Conservation (phyloP, 2,888 invertebrate species). For the Ypsolopha scabrella region DNA sequence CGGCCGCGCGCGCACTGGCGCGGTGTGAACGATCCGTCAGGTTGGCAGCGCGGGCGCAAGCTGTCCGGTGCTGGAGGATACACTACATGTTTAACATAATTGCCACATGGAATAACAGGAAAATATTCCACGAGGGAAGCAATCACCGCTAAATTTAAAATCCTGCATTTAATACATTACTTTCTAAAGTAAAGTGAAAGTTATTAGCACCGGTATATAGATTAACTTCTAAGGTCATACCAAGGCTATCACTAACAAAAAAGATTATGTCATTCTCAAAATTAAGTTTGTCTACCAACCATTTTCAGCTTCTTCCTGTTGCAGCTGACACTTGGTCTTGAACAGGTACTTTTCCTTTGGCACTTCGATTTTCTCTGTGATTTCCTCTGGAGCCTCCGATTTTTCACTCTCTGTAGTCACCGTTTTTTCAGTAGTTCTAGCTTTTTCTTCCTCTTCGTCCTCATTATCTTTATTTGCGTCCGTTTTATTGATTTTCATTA, state of each 20-base stretch:
- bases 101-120: too few relatives aligned
- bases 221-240: too few relatives aligned
- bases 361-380: constrained; percentile 30
- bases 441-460: constrained; percentile 18
- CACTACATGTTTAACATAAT: too few relatives aligned
- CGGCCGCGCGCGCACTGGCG: constrained; percentile 78
- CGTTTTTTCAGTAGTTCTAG: constrained; percentile 13
- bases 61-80: constrained; percentile 33
- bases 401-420: constrained; percentile 39
- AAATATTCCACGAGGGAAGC: too few relatives aligned
- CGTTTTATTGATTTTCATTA: background rate
- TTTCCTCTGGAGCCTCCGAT: constrained; percentile 42
- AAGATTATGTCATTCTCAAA: too few relatives aligned
- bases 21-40: constrained; percentile 78
- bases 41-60: constrained; percentile 75
- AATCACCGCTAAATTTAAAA: too few relatives aligned
- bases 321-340: constrained; percentile 68
- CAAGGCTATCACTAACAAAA: too few relatives aligned
- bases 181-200: too few relatives aligned
- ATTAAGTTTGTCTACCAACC: constrained; percentile 22
- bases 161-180: too few relatives aligned
- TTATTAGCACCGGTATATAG: too few relatives aligned
- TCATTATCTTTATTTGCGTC: constrained; percentile 2
- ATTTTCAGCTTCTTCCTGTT: constrained; percentile 55
- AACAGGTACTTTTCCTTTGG: constrained; percentile 31